Conservation (phyloP, 2,113 vertebrate species). For the Cricetomys ansorgei region DNA sequence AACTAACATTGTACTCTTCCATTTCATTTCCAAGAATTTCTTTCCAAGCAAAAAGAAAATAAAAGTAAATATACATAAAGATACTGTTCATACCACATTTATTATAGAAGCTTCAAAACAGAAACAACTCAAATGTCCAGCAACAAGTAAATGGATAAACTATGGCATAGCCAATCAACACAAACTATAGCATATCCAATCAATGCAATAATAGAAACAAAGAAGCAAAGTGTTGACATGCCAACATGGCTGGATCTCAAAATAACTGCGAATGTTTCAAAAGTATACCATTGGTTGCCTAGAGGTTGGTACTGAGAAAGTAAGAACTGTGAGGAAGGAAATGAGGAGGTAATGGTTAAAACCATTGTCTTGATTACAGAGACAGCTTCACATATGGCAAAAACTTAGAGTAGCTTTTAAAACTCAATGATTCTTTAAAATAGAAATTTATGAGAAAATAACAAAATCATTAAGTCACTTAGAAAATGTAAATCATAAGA, state of each 20-base stretch:
- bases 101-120: background rate
- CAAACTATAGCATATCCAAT: background rate
- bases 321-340: background rate
- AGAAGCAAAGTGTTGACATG: background rate
- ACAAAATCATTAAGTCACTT: background rate
- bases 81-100: background rate
- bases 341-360: background rate
- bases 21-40: background rate
- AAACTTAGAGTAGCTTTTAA: background rate
- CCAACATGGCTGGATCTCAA: background rate
- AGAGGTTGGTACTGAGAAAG: background rate
- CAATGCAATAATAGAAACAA: background rate
- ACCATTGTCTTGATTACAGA: too few relatives aligned
- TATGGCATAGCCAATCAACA: background rate
- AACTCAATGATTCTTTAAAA: constrained; percentile 3
- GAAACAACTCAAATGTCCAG: background rate
- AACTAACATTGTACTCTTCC: background rate
- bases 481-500: background rate
- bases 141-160: background rate
- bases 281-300: background rate
- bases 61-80: background rate
- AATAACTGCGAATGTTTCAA: background rate
- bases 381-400: too few relatives aligned
- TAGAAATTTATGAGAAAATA: background rate
- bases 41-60: constrained; percentile 4